Evolutionary conservation across 2,113 vertebrate genomes (phyloP), one percentile per base, ranked within the genome.

Genomic region (Sitta europaea): DNA sequence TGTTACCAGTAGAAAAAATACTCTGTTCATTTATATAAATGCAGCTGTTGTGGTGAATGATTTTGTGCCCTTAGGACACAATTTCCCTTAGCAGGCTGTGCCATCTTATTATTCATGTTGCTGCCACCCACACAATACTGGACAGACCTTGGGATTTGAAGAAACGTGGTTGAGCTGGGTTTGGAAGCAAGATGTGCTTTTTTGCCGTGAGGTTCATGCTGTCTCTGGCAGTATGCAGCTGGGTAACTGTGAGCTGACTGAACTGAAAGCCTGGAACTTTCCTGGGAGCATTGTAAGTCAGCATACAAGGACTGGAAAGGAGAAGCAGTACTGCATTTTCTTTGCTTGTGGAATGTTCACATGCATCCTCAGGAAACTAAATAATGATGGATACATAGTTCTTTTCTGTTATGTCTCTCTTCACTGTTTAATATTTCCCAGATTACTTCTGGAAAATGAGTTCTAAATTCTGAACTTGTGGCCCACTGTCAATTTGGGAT

Each of bases 1-100:
- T 78, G 31, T 89, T 94, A 51, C 48, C 50, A 42, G 73, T 88
- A 85, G 12, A 59, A 91, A 82, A 86, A 87, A 14, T 40, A 40
- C 36, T 67, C 67, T 47, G 45, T 57, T 40, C 9, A 4, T 86
- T 50, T 77, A 36, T 59, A 43, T 78, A 72, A 86, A 67, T 43
- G 36, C 5, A 1, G 24, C 51, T 92, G 23, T 55, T 22, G 9
- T 21, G 17, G n/a, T 70, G n/a, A 88, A 58, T 73, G 0, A 1
- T 74, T 91, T 82, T 9, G 2, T 58, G 31, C 33, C 38, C 36
- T 55, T 90, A 5, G 3, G 59, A 53, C 50, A 12, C 29, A 22
- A 35, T 66, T 85, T 76, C 11, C 25, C 12, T 35, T 63, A 79
- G 53, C 50, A 77, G 14, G 8, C 38, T 59, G 16, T 77, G 47